Base-by-base conservation (phyloP, 2,888 invertebrate species). In the Synanthedon andrenaeformis region DNA sequence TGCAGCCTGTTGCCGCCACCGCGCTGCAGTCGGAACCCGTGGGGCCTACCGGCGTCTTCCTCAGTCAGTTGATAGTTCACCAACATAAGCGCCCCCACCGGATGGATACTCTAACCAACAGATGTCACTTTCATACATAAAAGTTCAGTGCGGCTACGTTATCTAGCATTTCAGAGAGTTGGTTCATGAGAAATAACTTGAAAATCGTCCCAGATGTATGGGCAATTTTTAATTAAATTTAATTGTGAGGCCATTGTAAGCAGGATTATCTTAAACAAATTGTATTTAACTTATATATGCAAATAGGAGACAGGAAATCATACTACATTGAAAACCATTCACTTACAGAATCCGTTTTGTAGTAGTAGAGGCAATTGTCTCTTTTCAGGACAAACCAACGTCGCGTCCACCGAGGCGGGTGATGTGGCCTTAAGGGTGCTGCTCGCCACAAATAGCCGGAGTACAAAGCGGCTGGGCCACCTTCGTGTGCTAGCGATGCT, bases 331-430 rank as follows among this genome's bases (percentile, higher is more conserved):
- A 35, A 28, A 28, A 8, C 1, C 28, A 28, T 28, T 35, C 8
- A 86, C 91, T 89, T 80, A 96, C 96, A 79, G 92, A 89, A 80
- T 96, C 95, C 67, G 94, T 94, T 89, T 97, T 97, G 85, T 97
- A 98, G 83, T 95, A 97, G 81, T 97, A 98, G 58, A 98, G 90
- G 84, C 96, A 97, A 86, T 96, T 95, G 84, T 98, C 97, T 53
- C 93, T 91, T 66, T 96, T 94, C 54, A 98, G 87, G 59, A 94
- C 93, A 80, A 97, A 97, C 95, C 96, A 98, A 61, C 98, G 89
- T 54, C 94, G 89, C 53, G 95, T 93, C 97, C 97, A 98, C 57
- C 92, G 91, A 0, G 84, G 74, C 1, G 89, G 89, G 42, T 81
- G 82, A 49, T 82, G 83, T 0, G 82, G 76, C 23, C 72, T 72